Conservation (phyloP, 2,113 vertebrate species). For the Hippopotamus amphibius region DNA sequence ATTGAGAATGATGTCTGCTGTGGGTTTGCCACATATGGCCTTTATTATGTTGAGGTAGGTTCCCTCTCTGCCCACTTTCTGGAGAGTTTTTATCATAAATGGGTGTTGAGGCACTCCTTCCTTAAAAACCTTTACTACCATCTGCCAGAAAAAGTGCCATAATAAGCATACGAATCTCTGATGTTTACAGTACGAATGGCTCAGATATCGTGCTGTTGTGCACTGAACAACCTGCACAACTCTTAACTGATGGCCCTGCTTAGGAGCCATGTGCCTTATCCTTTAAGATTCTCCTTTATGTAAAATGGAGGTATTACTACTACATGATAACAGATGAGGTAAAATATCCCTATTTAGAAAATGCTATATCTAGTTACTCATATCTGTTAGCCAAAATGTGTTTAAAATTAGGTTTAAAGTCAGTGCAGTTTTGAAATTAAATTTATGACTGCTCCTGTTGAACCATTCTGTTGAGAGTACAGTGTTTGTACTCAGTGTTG, state of each 20-base stretch:
- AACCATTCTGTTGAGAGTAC: not conserved
- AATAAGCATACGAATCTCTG: not conserved
- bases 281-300: not conserved
- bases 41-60: no score
- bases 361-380: conserved; percentile 4
- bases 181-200: not conserved
- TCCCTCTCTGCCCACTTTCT: no score
- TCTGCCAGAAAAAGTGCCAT: conserved; percentile 6
- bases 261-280: conserved; percentile 2
- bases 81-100: no score
- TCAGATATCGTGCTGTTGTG: not conserved
- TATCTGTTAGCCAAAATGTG: conserved; percentile 34
- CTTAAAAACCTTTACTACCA: conserved; percentile 16
- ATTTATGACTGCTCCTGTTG: not conserved
- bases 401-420: conserved; percentile 56
- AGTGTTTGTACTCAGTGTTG: not conserved
- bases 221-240: not conserved
- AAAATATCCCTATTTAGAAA: conserved; percentile 37
- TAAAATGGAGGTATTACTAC: conserved; percentile 39
- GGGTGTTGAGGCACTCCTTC: not conserved
- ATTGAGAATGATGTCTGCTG: no score
- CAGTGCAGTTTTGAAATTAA: conserved; percentile 54
- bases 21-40: no score
- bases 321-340: conserved; percentile 30
- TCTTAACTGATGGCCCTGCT: not conserved